Conservation (phyloP, 2,888 invertebrate genomes). For the Lepidonotus clava region DNA sequence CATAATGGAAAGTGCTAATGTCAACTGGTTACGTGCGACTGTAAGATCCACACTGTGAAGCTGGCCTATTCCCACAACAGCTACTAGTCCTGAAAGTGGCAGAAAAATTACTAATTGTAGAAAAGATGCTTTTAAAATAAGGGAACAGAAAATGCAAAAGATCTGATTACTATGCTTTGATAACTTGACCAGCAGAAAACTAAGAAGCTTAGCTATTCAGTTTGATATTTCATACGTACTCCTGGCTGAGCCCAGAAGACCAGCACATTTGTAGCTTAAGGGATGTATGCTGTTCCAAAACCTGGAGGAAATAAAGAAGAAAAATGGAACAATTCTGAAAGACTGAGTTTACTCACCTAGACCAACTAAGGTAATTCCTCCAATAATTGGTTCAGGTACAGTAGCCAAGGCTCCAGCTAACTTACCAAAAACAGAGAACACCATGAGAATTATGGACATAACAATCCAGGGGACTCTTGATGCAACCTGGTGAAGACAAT, state of each 20-base stretch:
- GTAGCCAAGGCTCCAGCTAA: constrained; percentile 44
- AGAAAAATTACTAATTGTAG: too few relatives aligned
- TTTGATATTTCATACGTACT: too few relatives aligned
- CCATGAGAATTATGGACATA: constrained; percentile 24
- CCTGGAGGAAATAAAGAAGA: too few relatives aligned
- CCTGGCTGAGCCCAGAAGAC: too few relatives aligned
- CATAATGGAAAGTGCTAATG: neutral
- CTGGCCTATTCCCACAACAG: neutral
- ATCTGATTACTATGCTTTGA: too few relatives aligned
- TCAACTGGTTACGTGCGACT: neutral
- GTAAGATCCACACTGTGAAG: constrained; percentile 3
- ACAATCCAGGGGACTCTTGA: constrained; percentile 25
- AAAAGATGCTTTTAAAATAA: too few relatives aligned
- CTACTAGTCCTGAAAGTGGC: neutral
- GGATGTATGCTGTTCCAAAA: too few relatives aligned
- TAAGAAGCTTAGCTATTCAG: too few relatives aligned
- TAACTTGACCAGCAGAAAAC: too few relatives aligned
- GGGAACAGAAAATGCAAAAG: too few relatives aligned
- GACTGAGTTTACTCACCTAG: constrained; percentile 7
- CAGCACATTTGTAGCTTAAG: too few relatives aligned
- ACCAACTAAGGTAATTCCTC: constrained; percentile 14
- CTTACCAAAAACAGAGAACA: constrained; percentile 26
- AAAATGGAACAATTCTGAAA: too few relatives aligned
- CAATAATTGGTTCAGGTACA: constrained; percentile 40
- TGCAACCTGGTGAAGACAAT: constrained; percentile 4